Evolutionary conservation across 2,113 vertebrate species (phyloP).

Genomic region (Sardina pilchardus): DNA sequence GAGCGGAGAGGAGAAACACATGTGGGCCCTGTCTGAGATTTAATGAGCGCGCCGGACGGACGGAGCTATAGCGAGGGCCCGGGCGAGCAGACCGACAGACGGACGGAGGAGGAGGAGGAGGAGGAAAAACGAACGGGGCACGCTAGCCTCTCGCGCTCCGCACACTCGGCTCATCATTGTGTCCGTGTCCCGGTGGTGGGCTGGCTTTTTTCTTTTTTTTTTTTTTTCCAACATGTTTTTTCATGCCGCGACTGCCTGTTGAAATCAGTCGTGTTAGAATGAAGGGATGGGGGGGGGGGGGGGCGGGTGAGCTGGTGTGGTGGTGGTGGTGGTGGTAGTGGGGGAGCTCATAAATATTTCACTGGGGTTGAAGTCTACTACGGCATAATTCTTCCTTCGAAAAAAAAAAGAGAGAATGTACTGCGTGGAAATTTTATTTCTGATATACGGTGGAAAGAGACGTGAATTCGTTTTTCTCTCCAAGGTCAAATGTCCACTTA

Average conservation of each 20-base stretch:
- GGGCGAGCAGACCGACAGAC: not conserved
- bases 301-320: too few species aligned
- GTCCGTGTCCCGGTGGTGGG: not conserved
- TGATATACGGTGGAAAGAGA: not conserved
- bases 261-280: not conserved
- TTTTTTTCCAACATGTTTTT: not conserved
- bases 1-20: constrained; percentile 55
- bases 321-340: too few species aligned
- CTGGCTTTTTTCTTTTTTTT: too few species aligned
- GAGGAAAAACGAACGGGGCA: not conserved
- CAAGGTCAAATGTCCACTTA: constrained; percentile 19
- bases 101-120: not conserved
- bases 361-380: not conserved
- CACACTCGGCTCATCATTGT: not conserved
- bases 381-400: not conserved
- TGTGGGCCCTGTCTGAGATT: constrained; percentile 54
- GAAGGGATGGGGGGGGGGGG: not conserved
- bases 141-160: not conserved
- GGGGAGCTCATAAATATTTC: constrained; percentile 15
- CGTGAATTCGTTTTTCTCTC: not conserved
- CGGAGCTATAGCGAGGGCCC: too few species aligned
- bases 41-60: constrained; percentile 63
- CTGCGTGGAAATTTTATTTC: not conserved
- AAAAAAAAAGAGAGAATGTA: not conserved
- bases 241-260: not conserved